Conservation (phyloP, 2,113 vertebrate genomes). For the Pachycephala philippinensis region DNA sequence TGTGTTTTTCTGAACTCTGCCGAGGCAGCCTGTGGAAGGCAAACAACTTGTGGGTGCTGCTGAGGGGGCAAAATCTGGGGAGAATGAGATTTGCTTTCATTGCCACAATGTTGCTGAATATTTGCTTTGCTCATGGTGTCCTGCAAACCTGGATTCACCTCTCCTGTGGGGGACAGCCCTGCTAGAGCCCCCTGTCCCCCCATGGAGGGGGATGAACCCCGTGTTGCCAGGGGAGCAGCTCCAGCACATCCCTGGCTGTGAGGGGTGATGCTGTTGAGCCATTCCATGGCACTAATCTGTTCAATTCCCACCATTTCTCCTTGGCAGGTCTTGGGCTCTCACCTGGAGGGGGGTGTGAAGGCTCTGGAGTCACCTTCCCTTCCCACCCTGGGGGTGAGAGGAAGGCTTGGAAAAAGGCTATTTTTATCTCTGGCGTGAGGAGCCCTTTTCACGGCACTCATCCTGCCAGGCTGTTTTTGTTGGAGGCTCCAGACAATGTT, state of each 20-base stretch:
- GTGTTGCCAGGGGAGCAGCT: not conserved
- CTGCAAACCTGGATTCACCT: not conserved
- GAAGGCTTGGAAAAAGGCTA: not conserved
- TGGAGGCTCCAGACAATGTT: not conserved
- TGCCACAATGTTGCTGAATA: not conserved
- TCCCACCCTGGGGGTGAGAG: not conserved
- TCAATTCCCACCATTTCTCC: rapidly evolving
- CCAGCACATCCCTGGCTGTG: not conserved
- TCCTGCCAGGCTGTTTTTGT: not conserved
- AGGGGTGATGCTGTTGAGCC: not conserved
- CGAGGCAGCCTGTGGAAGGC: slow-evolving; percentile 32
- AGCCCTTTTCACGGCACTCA: not conserved
- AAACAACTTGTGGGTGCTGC: slow-evolving; percentile 59
- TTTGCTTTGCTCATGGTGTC: not conserved
- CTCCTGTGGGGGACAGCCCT: not conserved
- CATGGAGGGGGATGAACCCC: not conserved
- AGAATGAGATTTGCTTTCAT: not conserved
- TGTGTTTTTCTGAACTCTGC: slow-evolving; percentile 38
- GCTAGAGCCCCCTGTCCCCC: rapidly evolving
- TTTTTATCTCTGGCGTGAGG: slow-evolving; percentile 1
- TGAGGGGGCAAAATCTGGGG: slow-evolving; percentile 34
- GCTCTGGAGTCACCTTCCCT: not conserved
- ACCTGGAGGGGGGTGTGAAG: not conserved
- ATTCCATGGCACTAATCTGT: rapidly evolving
- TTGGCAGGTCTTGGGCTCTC: not conserved